Conservation (phyloP, 2,113 vertebrate genomes). For the Leiothrix lutea region DNA sequence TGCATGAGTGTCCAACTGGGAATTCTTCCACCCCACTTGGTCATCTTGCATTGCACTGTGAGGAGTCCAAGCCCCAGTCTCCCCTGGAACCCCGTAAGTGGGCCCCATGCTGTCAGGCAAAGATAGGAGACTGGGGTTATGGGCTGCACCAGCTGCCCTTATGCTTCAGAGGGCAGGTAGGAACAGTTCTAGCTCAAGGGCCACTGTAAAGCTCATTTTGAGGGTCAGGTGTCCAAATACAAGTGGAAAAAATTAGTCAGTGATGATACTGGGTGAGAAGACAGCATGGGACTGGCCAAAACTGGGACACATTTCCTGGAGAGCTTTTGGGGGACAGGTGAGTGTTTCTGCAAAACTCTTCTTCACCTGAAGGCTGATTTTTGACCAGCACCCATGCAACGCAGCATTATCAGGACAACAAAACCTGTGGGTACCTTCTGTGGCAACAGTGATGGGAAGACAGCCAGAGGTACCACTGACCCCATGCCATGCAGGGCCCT, state of each 20-base stretch:
- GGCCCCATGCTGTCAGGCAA: neutral
- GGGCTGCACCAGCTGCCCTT: neutral
- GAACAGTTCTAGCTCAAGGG: neutral
- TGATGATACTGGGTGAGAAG: neutral
- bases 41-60: neutral
- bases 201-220: neutral
- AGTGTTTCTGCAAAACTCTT: neutral
- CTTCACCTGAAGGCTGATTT: neutral
- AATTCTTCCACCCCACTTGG: neutral
- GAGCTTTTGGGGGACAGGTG: rapidly evolving
- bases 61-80: neutral
- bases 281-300: neutral
- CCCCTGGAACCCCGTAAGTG: neutral
- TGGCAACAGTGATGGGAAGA: neutral
- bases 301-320: rapidly evolving
- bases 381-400: neutral
- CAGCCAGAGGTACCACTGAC: neutral
- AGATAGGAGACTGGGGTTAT: neutral
- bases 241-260: neutral
- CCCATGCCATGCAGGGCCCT: rapidly evolving
- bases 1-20: rapidly evolving
- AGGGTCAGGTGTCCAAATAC: neutral
- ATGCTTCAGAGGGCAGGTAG: neutral
- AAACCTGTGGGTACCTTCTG: rapidly evolving
- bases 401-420: neutral